Evolutionary conservation across 2,797 vertebrate genomes (phyloP).

Genomic region (Selene dorsalis): DNA sequence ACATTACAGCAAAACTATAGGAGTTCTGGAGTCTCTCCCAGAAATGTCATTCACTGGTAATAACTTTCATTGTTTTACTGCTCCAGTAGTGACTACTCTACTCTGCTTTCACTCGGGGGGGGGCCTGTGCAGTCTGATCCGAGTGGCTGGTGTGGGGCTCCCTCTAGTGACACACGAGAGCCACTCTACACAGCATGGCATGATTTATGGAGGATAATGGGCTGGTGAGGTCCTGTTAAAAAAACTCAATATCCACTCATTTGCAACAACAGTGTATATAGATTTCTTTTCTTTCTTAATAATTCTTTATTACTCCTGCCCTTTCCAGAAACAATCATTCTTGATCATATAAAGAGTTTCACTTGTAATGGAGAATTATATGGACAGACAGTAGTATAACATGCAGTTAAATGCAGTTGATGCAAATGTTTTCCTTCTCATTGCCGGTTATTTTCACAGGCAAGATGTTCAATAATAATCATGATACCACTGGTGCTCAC

Average conservation of each 20-base stretch:
- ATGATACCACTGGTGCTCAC: too few species aligned
- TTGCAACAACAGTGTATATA: background rate
- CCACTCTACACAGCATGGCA: background rate
- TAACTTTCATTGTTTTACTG: background rate
- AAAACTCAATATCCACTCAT: background rate
- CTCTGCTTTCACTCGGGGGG: background rate
- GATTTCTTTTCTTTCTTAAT: background rate
- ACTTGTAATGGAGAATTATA: too few species aligned
- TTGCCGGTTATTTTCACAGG: too few species aligned
- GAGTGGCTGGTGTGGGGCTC: slow-evolving; percentile 34
- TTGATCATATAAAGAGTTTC: too few species aligned
- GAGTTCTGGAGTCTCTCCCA: background rate
- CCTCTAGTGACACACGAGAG: slow-evolving; percentile 61
- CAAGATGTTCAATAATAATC: too few species aligned
- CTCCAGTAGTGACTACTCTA: background rate
- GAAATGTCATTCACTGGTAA: background rate
- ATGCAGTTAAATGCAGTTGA: too few species aligned
- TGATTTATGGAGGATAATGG: background rate
- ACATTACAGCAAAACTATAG: background rate
- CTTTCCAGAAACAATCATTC: too few species aligned
- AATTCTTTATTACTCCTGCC: too few species aligned
- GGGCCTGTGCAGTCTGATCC: background rate
- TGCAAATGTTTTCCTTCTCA: too few species aligned
- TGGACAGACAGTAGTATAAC: too few species aligned
- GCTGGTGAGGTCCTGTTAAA: background rate